phyloP scores from a whole-genome alignment of 2,113 vertebrate genomes.

The Otocyon megalotis region DNA sequence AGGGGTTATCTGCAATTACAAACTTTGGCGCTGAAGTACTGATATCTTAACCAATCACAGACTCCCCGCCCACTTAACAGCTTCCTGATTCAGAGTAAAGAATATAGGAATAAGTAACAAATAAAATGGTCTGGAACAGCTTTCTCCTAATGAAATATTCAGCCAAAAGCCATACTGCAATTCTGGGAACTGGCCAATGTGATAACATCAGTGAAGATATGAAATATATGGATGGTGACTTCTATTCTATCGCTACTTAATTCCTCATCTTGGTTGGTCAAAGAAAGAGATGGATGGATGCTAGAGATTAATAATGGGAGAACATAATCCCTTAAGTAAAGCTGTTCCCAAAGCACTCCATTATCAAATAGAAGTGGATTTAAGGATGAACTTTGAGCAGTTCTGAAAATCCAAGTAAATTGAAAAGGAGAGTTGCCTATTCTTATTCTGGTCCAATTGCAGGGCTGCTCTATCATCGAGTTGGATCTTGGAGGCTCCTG shows the following conservation, averaged over 20 bases:
- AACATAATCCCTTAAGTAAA: neutral
- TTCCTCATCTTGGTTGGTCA: neutral
- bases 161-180: slow-evolving; percentile 9
- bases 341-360: neutral
- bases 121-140: neutral
- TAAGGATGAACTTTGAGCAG: neutral
- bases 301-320: neutral
- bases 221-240: neutral
- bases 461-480: slow-evolving; percentile 15
- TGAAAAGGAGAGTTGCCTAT: neutral
- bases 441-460: neutral
- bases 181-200: neutral
- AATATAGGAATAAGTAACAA: neutral
- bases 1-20: neutral
- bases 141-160: neutral
- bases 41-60: neutral
- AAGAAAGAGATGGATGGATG: neutral
- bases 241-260: neutral
- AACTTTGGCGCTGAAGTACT: neutral
- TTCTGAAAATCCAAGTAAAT: slow-evolving; percentile 13
- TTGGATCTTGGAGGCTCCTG: neutral
- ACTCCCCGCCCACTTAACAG: neutral
- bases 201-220: neutral
- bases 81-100: slow-evolving; percentile 5
- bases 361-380: slow-evolving; percentile 30